These are phyloP conservation scores for Periphyllus acericola DNA, from an alignment of 2,888 invertebrate species.

Conservation along the genomic window DNA sequence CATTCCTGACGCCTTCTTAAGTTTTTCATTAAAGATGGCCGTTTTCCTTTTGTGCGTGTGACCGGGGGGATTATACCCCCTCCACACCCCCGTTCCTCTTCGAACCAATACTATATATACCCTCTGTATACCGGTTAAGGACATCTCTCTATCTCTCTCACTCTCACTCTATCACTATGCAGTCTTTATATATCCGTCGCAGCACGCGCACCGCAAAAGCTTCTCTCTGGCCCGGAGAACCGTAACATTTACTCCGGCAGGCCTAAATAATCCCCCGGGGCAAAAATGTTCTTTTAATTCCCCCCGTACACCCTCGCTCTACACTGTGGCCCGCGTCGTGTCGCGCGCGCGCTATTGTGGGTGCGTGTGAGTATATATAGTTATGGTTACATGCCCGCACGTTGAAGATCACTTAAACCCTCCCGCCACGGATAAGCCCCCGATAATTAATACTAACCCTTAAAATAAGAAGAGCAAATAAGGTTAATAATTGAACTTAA, in stretches of 20 bases:
- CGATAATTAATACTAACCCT: conserved; percentile 61
- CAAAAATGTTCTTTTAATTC: conserved; percentile 62
- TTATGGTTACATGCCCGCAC: not conserved
- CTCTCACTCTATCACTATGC: not conserved
- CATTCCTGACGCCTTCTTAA: conserved; percentile 61
- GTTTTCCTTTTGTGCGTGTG: conserved; percentile 60
- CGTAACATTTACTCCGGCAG: conserved; percentile 57
- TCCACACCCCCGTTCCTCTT: not conserved
- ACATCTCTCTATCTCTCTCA: conserved; percentile 30
- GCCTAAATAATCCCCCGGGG: conserved; percentile 55
- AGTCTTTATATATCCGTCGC: not conserved
- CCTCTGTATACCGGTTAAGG: conserved; percentile 52
- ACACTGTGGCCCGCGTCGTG: not conserved
- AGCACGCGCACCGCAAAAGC: conserved; percentile 25
- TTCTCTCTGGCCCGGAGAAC: conserved; percentile 33
- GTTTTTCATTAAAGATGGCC: conserved; percentile 62
- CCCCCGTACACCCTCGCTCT: not conserved
- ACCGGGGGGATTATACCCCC: conserved; percentile 54
- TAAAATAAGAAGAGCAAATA: conserved; percentile 57
- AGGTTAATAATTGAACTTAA: conserved; percentile 59
- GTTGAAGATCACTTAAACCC: conserved; percentile 57
- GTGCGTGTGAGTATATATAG: not conserved
- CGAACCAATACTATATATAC: conserved; percentile 34
- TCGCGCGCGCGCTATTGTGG: conserved; percentile 11
- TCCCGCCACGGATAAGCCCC: conserved; percentile 47